Evolutionary conservation across 2,888 invertebrate genomes (phyloP), one percentile per base, ranked within the genome.

Genomic region (Lamellibrachia satsuma): DNA sequence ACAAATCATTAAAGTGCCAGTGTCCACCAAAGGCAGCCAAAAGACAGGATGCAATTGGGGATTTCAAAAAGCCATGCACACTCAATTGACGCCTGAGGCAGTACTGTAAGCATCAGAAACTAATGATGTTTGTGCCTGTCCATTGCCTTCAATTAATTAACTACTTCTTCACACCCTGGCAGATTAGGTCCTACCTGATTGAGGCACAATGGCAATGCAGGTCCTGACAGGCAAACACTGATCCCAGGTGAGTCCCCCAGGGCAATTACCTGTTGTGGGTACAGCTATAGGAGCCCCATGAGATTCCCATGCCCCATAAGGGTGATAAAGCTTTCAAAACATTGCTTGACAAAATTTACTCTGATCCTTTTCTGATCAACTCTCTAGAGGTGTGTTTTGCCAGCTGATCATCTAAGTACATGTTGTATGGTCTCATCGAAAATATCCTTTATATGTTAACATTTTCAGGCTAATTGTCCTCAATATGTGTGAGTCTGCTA

Each of bases 1-100:
- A 75, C 75, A 75, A 75, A 75, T 75, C 75, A 75, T 75, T 75
- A 75, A 75, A 75, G 75, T 75, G 75, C 75, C 75, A 75, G 15
- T 22, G 75, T 75, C n/a, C 3, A 75, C n/a, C 75, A 75, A 75
- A 75, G 75, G 75, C 75, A 22, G 75, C 75, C 75, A 75, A n/a
- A 75, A 22, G 75, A 75, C 11, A 22, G 75, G 57, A 8, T 75
- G 11, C 75, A 75, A 75, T 75, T 75, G 75, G 75, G 75, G 22
- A 75, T 75, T 75, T 75, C 15, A 75, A 75, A 39, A 75, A 75
- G 75, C 22, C 75, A 22, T n/a, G 3, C 75, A 75, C 75, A 75
- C n/a, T 75, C 22, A 75, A 75, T 6, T 75, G 75, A 22, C n/a
- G n/a, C 75, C 2, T 75, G 75, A 15, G 6, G 75, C 75, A 15